These are phyloP conservation scores for Aurelia aurita complex sp. Pacific DNA, from an alignment of 30 jellyfish, hydroid and myxozoan genomes.

Conservation along the genomic window DNA sequence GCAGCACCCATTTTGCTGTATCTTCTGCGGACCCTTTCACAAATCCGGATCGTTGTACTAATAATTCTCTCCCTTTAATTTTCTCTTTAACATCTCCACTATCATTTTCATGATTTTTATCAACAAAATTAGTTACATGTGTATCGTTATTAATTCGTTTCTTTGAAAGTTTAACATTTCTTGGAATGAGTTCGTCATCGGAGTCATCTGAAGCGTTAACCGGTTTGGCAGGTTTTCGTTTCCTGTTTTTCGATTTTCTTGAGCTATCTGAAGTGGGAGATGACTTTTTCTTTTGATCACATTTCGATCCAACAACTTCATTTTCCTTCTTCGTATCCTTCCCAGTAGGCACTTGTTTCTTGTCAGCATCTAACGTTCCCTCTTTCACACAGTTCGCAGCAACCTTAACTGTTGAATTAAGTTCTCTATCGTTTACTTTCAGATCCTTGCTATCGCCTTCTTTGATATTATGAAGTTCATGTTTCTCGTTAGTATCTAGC, in stretches of 20 bases:
- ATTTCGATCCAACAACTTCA: background rate
- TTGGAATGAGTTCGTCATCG: conserved; percentile 20
- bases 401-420: no score
- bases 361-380: no score
- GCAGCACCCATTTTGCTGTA: conserved; percentile 42
- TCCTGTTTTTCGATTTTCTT: conserved; percentile 31
- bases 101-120: background rate
- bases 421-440: no score
- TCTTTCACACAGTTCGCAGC: no score
- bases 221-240: conserved; percentile 26
- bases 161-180: background rate
- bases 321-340: background rate
- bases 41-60: background rate
- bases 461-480: no score
- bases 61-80: background rate
- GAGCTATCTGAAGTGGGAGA: conserved; percentile 54
- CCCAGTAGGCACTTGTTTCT: no score
- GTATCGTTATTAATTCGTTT: conserved; percentile 1
- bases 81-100: background rate
- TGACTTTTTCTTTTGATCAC: conserved; percentile 3
- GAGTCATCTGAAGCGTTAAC: conserved; percentile 41
- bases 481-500: no score
- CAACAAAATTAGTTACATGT: background rate
- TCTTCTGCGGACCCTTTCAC: conserved; percentile 15
- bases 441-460: no score